Evolutionary conservation across 1,140 invertebrate species (phyloP).

Genomic region (Campoletis sonorensis): DNA sequence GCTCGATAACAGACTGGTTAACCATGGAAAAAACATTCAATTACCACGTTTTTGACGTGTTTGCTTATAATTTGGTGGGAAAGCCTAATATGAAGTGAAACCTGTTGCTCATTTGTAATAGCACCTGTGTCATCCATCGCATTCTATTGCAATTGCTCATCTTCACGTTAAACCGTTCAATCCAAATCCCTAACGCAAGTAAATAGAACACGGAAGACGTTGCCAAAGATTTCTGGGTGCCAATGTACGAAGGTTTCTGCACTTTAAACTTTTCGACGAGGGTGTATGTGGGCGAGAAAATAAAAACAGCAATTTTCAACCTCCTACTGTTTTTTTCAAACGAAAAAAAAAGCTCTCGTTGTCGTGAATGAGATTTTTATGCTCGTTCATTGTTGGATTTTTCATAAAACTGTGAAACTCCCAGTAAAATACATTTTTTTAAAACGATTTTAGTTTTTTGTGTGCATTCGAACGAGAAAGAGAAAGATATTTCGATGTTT

Average conservation of each 20-base stretch:
- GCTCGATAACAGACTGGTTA: neutral
- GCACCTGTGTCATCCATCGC: conserved; percentile 38
- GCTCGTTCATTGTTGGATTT: too few relatives aligned
- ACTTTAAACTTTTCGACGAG: conserved; percentile 13
- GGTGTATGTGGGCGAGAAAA: neutral
- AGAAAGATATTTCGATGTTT: conserved; percentile 39
- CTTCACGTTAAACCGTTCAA: neutral
- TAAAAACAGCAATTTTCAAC: neutral
- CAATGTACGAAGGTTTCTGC: conserved; percentile 40
- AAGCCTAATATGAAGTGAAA: neutral
- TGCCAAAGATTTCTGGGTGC: conserved; percentile 60
- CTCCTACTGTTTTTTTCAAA: neutral
- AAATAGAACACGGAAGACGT: conserved; percentile 63
- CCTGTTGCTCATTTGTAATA: conserved; percentile 25
- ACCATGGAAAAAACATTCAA: neutral
- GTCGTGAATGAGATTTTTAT: too few relatives aligned
- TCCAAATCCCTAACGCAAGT: conserved; percentile 43
- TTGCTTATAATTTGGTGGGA: neutral
- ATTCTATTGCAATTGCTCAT: conserved; percentile 53
- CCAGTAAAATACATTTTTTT: neutral
- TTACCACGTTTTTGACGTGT: neutral
- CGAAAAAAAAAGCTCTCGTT: too few relatives aligned
- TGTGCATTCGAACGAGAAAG: conserved; percentile 15
- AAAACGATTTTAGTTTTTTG: neutral
- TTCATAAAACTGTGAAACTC: too few relatives aligned